Conservation (phyloP, 2,113 vertebrate genomes). For the Heterotis niloticus region DNA sequence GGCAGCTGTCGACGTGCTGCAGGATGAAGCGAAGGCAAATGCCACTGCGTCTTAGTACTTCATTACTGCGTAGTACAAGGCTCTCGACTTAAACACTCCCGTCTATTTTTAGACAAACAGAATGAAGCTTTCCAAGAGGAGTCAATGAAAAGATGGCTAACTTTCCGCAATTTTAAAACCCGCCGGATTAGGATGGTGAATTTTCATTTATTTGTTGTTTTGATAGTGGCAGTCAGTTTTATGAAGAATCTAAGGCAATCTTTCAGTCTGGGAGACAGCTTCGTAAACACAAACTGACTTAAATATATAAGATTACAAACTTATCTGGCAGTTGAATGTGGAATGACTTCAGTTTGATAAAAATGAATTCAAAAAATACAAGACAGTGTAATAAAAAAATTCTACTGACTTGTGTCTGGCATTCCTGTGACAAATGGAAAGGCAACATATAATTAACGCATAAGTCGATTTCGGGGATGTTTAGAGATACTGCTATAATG, state of each 20-base stretch:
- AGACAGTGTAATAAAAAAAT: slow-evolving; percentile 1
- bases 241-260: background rate
- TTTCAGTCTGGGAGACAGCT: slow-evolving; percentile 2
- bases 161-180: background rate
- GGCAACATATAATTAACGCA: too few species aligned
- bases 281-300: slow-evolving; percentile 10
- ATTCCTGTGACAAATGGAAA: too few species aligned
- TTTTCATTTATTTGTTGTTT: slow-evolving; percentile 8
- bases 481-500: too few species aligned
- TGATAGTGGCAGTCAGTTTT: background rate
- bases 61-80: slow-evolving; percentile 5
- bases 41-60: background rate
- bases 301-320: background rate
- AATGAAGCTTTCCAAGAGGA: background rate
- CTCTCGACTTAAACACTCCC: background rate
- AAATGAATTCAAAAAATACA: background rate
- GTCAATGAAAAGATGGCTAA: slow-evolving; percentile 5
- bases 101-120: slow-evolving; percentile 13
- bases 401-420: background rate
- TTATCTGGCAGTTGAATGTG: background rate
- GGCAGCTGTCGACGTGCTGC: background rate
- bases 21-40: background rate
- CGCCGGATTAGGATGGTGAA: slow-evolving; percentile 8
- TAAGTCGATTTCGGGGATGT: too few species aligned
- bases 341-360: background rate